These are phyloP conservation scores for Apis mellifera DNA, from an alignment of 1,140 invertebrate species.

Conservation along the genomic window DNA sequence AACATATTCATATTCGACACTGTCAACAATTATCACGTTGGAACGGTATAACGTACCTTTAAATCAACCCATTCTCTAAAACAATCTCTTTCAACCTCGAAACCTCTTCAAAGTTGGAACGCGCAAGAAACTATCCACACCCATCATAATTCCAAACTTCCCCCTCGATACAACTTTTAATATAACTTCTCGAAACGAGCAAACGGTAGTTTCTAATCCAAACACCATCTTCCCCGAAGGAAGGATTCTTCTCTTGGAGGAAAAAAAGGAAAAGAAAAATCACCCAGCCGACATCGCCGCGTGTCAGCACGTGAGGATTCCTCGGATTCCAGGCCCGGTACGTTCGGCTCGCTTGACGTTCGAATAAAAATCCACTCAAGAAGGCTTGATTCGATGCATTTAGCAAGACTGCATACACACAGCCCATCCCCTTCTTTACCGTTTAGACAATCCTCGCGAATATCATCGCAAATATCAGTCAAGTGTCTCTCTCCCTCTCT, in stretches of 20 bases:
- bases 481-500: not conserved
- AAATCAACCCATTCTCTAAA: too few species aligned
- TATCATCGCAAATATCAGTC: constrained; percentile 50
- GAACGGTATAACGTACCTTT: too few species aligned
- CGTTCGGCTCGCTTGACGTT: not conserved
- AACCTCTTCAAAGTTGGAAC: not conserved
- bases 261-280: constrained; percentile 14
- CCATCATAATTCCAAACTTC: not conserved
- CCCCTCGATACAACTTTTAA: not conserved
- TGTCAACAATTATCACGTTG: too few species aligned
- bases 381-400: constrained; percentile 17
- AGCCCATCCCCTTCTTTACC: not conserved
- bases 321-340: constrained; percentile 9
- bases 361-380: constrained; percentile 46
- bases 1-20: too few species aligned
- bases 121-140: not conserved
- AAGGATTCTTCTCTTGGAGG: not conserved
- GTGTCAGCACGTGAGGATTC: not conserved
- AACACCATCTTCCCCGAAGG: not conserved
- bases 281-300: not conserved
- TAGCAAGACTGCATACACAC: constrained; percentile 5
- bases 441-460: constrained; percentile 54
- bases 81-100: too few species aligned
- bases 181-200: not conserved
- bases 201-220: constrained; percentile 17